Evolutionary conservation across 2,797 vertebrate species (phyloP).

Genomic region (Pangasius larnaudii): DNA sequence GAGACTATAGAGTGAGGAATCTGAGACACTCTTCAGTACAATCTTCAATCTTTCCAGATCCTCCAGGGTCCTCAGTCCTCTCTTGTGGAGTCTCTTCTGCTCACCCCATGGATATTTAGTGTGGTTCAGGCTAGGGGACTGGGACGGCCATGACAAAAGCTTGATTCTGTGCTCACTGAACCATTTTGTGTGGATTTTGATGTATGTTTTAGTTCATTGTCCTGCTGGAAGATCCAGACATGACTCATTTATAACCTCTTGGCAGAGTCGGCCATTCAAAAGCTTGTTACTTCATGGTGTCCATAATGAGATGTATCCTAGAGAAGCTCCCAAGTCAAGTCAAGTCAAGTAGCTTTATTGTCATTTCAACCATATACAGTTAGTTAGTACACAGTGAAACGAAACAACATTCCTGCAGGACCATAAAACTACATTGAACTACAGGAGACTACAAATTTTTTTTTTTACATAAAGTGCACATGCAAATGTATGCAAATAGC

Average conservation of each 20-base stretch:
- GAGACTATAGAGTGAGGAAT: not conserved
- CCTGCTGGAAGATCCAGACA: not conserved
- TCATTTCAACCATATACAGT: no score
- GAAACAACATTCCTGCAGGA: no score
- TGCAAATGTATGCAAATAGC: no score
- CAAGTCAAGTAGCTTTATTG: no score
- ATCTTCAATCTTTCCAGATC: not conserved
- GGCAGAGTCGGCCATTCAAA: not conserved
- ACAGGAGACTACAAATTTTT: no score
- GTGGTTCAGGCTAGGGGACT: not conserved
- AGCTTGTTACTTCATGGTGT: not conserved
- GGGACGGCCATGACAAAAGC: not conserved
- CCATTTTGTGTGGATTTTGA: not conserved
- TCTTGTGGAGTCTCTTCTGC: not conserved
- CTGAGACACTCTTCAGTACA: not conserved
- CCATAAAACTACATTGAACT: no score
- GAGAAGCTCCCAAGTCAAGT: no score
- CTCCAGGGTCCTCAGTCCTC: not conserved
- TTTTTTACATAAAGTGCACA: no score
- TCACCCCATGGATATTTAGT: not conserved
- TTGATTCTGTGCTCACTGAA: conserved; percentile 1
- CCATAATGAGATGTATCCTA: not conserved
- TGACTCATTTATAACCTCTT: not conserved
- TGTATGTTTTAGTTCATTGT: no score
- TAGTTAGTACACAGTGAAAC: no score